Conservation (phyloP, 2,797 vertebrate species). For the Enteromius thamalakanensis region DNA sequence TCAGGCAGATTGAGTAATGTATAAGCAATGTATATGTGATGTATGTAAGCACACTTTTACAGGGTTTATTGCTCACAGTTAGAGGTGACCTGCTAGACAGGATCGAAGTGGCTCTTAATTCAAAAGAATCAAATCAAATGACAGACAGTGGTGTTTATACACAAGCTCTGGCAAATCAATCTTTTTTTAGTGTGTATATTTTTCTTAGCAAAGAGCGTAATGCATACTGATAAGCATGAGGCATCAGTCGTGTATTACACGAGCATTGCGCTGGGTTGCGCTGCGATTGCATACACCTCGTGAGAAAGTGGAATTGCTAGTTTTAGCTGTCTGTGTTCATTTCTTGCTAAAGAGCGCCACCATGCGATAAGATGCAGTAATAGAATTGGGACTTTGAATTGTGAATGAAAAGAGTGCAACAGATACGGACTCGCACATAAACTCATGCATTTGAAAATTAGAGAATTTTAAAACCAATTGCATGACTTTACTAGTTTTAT, state of each 20-base stretch:
- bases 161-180: not conserved
- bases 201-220: conserved; percentile 2
- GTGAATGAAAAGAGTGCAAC: too few relatives aligned
- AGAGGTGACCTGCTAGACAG: conserved; percentile 20
- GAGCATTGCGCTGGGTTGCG: conserved; percentile 76
- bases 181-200: not conserved
- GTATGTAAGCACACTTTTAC: conserved; percentile 29
- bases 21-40: conserved; percentile 26
- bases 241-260: conserved; percentile 60
- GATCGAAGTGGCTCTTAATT: conserved; percentile 16
- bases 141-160: not conserved
- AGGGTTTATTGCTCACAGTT: conserved; percentile 22
- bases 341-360: conserved; percentile 58
- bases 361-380: conserved; percentile 47
- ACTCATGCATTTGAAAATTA: not conserved
- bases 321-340: conserved; percentile 37
- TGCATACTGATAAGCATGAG: conserved; percentile 24
- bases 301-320: conserved; percentile 61
- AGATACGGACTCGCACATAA: not conserved
- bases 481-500: not conserved
- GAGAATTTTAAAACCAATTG: not conserved
- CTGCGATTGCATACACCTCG: conserved; percentile 76
- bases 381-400: not conserved
- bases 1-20: not conserved
- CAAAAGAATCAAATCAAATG: not conserved